phyloP scores from a whole-genome alignment of 2,888 invertebrate genomes.

The Dione juno region DNA sequence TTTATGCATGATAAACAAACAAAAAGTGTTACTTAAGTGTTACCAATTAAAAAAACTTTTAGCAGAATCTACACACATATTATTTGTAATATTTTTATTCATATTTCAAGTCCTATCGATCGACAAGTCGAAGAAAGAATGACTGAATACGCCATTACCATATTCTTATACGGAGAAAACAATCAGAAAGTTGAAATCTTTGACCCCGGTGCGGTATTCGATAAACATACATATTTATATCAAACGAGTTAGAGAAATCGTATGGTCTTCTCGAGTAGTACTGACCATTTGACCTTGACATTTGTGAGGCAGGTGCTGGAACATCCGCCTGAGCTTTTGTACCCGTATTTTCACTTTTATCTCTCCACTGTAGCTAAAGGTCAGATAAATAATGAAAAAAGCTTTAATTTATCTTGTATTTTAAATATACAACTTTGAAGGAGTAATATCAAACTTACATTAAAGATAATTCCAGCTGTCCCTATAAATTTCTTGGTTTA shows the following conservation, averaged over 20 bases:
- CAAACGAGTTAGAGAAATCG: constrained; percentile 71
- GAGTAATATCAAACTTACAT: constrained; percentile 15
- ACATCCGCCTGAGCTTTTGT: constrained; percentile 48
- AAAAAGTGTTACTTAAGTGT: not conserved
- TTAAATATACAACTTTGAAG: not conserved
- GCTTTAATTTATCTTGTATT: not conserved
- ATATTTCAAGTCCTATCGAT: not conserved
- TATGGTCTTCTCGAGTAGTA: constrained; percentile 50
- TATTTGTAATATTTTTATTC: not conserved
- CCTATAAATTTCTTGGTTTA: constrained; percentile 21
- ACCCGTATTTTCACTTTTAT: constrained; percentile 50
- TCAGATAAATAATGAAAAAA: constrained; percentile 2
- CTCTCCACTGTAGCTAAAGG: constrained; percentile 32
- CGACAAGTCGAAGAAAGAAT: constrained; percentile 18
- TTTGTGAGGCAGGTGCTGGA: constrained; percentile 60
- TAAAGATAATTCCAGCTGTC: constrained; percentile 20
- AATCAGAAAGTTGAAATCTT: constrained; percentile 38
- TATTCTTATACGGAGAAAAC: constrained; percentile 34
- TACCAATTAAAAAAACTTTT: no score
- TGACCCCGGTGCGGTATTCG: constrained; percentile 57
- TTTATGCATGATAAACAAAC: constrained; percentile 17
- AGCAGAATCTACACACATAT: no score
- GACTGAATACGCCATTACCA: constrained; percentile 14
- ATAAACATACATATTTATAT: constrained; percentile 60
- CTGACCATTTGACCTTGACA: constrained; percentile 74